These are phyloP conservation scores for Thamnophis elegans DNA, from an alignment of 2,797 vertebrate genomes.

Conservation along the genomic window DNA sequence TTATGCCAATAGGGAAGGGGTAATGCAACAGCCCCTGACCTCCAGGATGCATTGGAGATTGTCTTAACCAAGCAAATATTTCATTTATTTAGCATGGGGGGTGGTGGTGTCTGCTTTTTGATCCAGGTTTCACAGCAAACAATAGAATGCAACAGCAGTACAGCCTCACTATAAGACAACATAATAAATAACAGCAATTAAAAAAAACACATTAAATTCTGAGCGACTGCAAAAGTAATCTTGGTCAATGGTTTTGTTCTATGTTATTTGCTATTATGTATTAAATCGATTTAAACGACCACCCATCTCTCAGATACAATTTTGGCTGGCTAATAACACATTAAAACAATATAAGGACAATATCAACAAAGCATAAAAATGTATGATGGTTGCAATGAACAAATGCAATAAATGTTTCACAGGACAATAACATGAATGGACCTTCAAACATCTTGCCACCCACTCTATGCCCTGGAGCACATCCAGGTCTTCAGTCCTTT, in stretches of 20 bases:
- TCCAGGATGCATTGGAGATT: neutral
- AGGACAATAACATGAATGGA: neutral
- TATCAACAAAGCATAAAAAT: neutral
- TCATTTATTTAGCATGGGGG: neutral
- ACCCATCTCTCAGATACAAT: neutral
- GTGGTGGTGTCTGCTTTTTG: neutral
- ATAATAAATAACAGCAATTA: neutral
- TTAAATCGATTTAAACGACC: neutral
- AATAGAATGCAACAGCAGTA: neutral
- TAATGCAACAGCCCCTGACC: neutral
- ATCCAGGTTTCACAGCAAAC: neutral
- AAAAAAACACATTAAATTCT: neutral
- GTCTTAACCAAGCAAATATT: neutral
- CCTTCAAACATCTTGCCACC: neutral
- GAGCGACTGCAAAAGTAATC: neutral
- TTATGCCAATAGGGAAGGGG: neutral
- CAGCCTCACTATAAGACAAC: neutral
- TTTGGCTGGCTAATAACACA: neutral
- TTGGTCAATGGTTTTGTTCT: neutral
- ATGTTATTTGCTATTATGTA: neutral
- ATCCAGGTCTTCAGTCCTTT: neutral
- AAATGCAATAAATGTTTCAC: neutral
- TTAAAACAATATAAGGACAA: neutral
- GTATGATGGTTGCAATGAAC: neutral
- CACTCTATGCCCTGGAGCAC: neutral